phyloP scores from a whole-genome alignment of 2,888 invertebrate species.

The Drosophila fulvimacula region DNA sequence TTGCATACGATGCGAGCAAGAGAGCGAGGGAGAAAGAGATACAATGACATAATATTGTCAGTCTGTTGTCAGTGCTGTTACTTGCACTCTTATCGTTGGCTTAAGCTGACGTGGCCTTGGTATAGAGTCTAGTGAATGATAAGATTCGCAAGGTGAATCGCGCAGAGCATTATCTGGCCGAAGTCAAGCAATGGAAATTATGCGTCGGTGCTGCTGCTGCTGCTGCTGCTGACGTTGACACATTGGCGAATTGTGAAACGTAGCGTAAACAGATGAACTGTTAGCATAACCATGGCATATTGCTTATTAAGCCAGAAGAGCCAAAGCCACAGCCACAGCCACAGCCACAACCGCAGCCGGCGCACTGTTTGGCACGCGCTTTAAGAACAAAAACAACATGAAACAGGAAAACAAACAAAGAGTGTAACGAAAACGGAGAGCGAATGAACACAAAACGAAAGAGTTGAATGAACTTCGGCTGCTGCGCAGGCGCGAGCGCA shows the following conservation, averaged over 20 bases:
- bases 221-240: conserved; percentile 52
- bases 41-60: conserved; percentile 71
- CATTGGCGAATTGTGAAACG: conserved; percentile 24
- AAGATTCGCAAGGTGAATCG: conserved; percentile 46
- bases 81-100: conserved; percentile 63
- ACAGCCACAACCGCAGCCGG: conserved; percentile 33
- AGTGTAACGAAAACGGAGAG: conserved; percentile 28
- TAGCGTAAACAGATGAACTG: conserved; percentile 35
- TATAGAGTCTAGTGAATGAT: conserved; percentile 20
- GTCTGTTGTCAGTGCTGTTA: conserved; percentile 10
- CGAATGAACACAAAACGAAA: conserved; percentile 29
- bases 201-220: background rate
- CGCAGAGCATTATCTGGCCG: conserved; percentile 6
- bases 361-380: conserved; percentile 58
- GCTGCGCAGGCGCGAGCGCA: conserved; percentile 64
- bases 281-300: no score
- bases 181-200: background rate
- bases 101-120: conserved; percentile 75
- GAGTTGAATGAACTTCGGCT: conserved; percentile 73
- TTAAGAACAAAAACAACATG: conserved; percentile 35
- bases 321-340: conserved; percentile 1
- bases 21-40: conserved; percentile 22
- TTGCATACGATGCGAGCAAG: conserved; percentile 31
- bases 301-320: no score
- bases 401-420: conserved; percentile 31